phyloP scores from a whole-genome alignment of 2,113 vertebrate species.

The Rattus rattus region DNA sequence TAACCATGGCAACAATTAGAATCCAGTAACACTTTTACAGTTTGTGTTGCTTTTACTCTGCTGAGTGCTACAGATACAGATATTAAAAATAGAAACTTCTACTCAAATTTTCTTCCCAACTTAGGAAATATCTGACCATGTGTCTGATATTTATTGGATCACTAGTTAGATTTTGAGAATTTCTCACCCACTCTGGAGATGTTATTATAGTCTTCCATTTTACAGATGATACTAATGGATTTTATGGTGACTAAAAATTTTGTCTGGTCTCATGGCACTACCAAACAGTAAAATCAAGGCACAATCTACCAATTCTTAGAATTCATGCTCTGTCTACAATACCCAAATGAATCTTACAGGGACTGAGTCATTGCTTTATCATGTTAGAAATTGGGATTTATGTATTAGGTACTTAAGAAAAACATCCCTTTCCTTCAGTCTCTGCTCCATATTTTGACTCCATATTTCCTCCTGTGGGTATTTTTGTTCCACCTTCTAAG shows the following conservation, averaged over 20 bases:
- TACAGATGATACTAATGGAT: not conserved
- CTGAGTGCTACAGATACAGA: not conserved
- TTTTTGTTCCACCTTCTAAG: no score
- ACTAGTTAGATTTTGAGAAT: not conserved
- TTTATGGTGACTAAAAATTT: not conserved
- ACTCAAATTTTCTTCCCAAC: not conserved
- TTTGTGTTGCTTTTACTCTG: not conserved
- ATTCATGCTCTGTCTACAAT: not conserved
- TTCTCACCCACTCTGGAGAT: not conserved
- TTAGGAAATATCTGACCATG: not conserved
- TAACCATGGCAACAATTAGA: conserved; percentile 55
- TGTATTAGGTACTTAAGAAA: not conserved
- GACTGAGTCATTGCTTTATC: not conserved
- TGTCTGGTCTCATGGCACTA: not conserved
- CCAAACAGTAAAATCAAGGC: not conserved
- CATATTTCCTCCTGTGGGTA: no score
- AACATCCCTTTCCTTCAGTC: no score
- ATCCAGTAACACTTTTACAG: not conserved
- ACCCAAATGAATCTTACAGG: not conserved
- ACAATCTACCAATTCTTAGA: not conserved
- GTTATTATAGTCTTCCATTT: not conserved
- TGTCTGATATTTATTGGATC: not conserved
- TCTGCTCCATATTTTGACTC: no score
- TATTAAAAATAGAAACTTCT: conserved; percentile 36
- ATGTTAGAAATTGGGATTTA: not conserved